Conservation (phyloP, 2,113 vertebrate species). For the Gymnobelideus leadbeateri region DNA sequence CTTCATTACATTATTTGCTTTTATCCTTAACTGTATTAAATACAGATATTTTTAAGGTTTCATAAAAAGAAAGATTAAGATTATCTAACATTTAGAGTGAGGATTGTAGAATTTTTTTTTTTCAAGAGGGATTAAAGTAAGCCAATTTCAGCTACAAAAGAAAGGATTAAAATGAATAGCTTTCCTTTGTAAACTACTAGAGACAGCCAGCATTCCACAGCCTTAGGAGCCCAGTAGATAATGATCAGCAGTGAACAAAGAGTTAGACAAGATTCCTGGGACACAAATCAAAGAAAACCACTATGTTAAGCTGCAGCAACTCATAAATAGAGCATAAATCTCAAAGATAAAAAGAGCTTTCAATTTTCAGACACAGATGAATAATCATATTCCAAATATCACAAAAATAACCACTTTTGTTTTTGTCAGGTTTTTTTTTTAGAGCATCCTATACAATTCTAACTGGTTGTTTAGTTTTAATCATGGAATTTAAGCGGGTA, state of each 20-base stretch:
- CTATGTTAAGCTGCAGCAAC: not conserved
- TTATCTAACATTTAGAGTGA: not conserved
- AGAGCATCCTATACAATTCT: not conserved
- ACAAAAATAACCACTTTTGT: not conserved
- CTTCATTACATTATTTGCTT: constrained; percentile 25
- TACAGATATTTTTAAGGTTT: constrained; percentile 28
- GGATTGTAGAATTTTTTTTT: constrained; percentile 3
- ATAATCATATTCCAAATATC: not conserved
- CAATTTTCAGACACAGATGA: not conserved
- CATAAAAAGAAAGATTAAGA: constrained; percentile 6
- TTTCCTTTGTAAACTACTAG: constrained; percentile 15
- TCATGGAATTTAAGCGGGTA: not conserved
- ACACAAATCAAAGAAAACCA: constrained; percentile 19
- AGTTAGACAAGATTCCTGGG: not conserved
- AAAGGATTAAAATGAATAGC: not conserved
- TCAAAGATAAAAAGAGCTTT: not conserved
- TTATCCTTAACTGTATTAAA: constrained; percentile 18
- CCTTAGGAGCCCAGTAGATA: constrained; percentile 1
- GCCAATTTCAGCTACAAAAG: constrained; percentile 4
- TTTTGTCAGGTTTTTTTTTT: not conserved
- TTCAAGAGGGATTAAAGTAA: constrained; percentile 2
- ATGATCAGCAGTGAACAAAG: not conserved
- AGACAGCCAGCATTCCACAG: not conserved
- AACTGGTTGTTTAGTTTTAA: not conserved
- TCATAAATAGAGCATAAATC: not conserved